These are phyloP conservation scores for Acromyrmex charruanus DNA, from an alignment of 1,140 invertebrate genomes.

Conservation along the genomic window DNA sequence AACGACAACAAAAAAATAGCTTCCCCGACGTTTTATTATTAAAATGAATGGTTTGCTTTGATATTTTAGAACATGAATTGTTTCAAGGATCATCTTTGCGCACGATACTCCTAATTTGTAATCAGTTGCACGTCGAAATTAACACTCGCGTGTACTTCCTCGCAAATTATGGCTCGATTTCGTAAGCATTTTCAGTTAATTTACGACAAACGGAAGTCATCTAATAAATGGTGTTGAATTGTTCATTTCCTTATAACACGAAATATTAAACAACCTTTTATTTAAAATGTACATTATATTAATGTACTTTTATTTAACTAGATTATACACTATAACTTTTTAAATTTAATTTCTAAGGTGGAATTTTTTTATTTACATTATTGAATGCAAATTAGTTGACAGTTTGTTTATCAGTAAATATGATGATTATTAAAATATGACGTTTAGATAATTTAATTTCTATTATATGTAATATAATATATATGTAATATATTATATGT, in stretches of 20 bases:
- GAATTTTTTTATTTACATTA: not conserved
- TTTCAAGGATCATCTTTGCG: conserved; percentile 3
- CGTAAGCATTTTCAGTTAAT: not conserved
- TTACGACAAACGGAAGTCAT: not conserved
- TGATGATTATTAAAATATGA: not conserved
- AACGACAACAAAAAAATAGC: not conserved
- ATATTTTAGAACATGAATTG: not conserved
- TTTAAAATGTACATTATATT: conserved; percentile 1
- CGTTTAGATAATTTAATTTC: not conserved
- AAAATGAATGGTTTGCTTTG: not conserved
- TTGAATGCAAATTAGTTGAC: too few relatives aligned
- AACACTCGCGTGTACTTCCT: not conserved
- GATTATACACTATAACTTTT: not conserved
- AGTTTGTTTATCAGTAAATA: not conserved
- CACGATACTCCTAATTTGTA: conserved; percentile 6
- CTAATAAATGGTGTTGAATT: not conserved
- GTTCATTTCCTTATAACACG: not conserved
- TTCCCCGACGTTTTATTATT: conserved; percentile 9
- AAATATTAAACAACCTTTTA: conserved; percentile 32
- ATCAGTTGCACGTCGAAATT: conserved; percentile 5
- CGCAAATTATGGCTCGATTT: conserved; percentile 22
- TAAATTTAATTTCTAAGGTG: not conserved
- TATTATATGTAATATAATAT: too few relatives aligned
- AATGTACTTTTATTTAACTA: not conserved
- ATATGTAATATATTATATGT: too few relatives aligned